Conservation (phyloP, 2,797 vertebrate genomes). For the Fratercula arctica region DNA sequence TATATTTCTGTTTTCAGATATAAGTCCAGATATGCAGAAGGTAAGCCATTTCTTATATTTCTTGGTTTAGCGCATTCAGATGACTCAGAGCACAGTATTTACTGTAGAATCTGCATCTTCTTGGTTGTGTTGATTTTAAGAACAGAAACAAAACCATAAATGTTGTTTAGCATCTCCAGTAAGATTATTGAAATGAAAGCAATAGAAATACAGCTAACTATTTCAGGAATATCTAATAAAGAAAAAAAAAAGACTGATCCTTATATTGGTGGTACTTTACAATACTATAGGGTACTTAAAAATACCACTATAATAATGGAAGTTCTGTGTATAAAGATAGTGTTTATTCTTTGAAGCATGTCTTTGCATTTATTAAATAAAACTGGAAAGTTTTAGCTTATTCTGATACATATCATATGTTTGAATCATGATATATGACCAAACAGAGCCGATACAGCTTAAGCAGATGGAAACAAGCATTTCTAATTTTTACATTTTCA, state of each 20-base stretch:
- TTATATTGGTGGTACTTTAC: background rate
- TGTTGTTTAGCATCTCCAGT: background rate
- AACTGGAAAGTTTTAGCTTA: background rate
- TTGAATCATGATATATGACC: background rate
- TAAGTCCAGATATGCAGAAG: conserved; percentile 81
- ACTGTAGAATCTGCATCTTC: background rate
- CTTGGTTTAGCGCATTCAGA: background rate
- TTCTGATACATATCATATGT: background rate
- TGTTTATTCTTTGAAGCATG: background rate
- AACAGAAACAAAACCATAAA: background rate
- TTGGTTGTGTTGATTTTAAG: background rate
- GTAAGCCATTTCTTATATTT: conserved; percentile 60
- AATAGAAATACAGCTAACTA: background rate
- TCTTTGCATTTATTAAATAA: background rate
- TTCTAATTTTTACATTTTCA: background rate
- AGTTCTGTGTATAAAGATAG: background rate
- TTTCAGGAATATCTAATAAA: background rate
- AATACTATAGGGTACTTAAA: background rate
- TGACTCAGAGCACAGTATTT: background rate
- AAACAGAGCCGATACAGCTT: background rate
- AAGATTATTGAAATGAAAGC: background rate
- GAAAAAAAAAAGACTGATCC: background rate
- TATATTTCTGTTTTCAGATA: conserved; percentile 74
- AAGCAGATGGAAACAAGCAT: background rate
- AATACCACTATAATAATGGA: background rate